These are phyloP conservation scores for Crotalus helleri DNA, from an alignment of 2,113 vertebrate species.

Conservation along the genomic window DNA sequence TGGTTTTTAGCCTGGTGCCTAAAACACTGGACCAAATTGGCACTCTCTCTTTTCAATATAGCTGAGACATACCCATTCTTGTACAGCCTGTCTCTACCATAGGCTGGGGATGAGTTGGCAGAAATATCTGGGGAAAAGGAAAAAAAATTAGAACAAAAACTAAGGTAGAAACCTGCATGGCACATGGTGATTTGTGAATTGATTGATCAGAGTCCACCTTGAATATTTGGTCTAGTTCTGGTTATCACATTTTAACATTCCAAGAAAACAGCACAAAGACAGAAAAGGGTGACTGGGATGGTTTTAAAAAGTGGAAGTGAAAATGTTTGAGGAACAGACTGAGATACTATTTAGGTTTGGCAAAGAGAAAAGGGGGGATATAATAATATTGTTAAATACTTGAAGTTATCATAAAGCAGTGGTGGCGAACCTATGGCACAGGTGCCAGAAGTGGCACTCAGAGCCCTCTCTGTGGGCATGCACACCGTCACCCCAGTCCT, in stretches of 20 bases:
- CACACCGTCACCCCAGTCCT: too few species aligned
- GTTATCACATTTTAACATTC: neutral
- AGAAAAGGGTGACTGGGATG: neutral
- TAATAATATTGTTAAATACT: neutral
- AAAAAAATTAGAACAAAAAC: neutral
- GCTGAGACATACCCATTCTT: neutral
- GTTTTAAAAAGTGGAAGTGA: neutral
- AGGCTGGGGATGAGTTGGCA: neutral
- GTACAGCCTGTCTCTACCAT: neutral
- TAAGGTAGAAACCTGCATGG: neutral
- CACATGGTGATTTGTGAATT: neutral
- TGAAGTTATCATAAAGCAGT: neutral
- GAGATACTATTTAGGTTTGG: neutral
- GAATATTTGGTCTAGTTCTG: neutral
- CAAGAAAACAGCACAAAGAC: neutral
- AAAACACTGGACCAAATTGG: too few species aligned
- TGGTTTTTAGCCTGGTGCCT: too few species aligned
- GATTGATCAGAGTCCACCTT: neutral
- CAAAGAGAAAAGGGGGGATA: neutral
- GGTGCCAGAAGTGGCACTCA: too few species aligned
- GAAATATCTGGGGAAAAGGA: neutral
- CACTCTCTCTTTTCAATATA: too few species aligned
- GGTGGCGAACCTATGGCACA: too few species aligned
- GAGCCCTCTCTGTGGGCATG: too few species aligned
- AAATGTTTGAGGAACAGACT: neutral